Evolutionary conservation across 2,888 invertebrate species (phyloP), one percentile per base, ranked within the genome.

Genomic region (Limnephilus lunatus): DNA sequence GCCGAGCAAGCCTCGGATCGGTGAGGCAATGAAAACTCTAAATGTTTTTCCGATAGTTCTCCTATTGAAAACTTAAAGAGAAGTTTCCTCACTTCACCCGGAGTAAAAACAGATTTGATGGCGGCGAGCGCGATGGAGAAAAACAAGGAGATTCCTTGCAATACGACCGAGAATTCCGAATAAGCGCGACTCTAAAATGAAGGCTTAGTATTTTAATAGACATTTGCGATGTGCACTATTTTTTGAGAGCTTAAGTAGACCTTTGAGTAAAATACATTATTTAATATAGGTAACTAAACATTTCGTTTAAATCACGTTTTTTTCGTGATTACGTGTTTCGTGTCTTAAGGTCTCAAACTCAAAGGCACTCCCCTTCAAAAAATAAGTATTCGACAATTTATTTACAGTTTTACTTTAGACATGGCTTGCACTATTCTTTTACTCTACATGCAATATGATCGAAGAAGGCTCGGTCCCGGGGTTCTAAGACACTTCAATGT

Each of bases 31-130:
- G 91, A 91, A 92, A 91, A 90, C 90, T 91, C 92, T 92, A 92
- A 92, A 92, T 89, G 92, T 92, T 92, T 92, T 92, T 87, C 92
- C 92, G 91, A 92, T 92, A 92, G 92, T 92, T 92, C 91, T 88
- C 90, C 92, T 92, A 92, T 92, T 92, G 92, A 92, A 92, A 92
- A 91, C 82, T 90, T 85, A 91, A 91, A 48, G 44, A 86, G 85
- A 91, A 81, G 31, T 91, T 92, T 91, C 80, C 89, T 85, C 90
- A 86, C 90, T 92, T 90, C 90, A 68, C 89, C 35, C 53, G 81
- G 82, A 90, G 92, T 91, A 92, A 92, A 92, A 92, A 92, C 92
- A 92, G 92, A 92, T 92, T 92, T 92, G 92, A 92, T 92, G 91
- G 92, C 91, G 81, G 92, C 68, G 89, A 89, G 44, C 86, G 89